Conservation (phyloP, 1,140 invertebrate genomes). For the Diachasma alloeum region DNA sequence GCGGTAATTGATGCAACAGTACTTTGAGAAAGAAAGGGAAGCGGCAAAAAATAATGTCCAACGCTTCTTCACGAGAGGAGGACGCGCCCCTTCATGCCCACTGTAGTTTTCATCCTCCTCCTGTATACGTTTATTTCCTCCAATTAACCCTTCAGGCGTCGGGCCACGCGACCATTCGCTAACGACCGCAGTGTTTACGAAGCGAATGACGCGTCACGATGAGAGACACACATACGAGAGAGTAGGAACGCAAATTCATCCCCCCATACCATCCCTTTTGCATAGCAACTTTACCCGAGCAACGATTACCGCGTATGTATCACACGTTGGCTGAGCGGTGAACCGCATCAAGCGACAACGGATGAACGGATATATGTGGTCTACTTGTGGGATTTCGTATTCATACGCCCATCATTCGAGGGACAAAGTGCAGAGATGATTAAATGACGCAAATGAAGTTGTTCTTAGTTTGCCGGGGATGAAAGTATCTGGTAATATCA, state of each 20-base stretch:
- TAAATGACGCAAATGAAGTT: neutral
- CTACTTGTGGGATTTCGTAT: neutral
- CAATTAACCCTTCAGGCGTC: slow-evolving; percentile 62
- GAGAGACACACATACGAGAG: slow-evolving; percentile 32
- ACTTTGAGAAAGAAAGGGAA: slow-evolving; percentile 24
- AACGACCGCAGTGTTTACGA: slow-evolving; percentile 62
- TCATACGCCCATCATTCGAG: neutral
- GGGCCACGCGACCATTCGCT: slow-evolving; percentile 60
- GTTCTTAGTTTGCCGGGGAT: no score
- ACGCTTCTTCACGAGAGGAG: neutral
- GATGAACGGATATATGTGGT: neutral
- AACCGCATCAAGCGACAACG: neutral
- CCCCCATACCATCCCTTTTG: slow-evolving; percentile 8
- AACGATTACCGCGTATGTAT: neutral
- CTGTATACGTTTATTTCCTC: slow-evolving; percentile 63
- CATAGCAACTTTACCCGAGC: slow-evolving; percentile 20
- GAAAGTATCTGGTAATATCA: no score
- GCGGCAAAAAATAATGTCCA: slow-evolving; percentile 20
- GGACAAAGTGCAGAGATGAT: neutral
- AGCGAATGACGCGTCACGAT: slow-evolving; percentile 42
- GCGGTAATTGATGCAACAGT: slow-evolving; percentile 37
- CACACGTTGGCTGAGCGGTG: neutral
- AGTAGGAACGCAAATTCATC: slow-evolving; percentile 35
- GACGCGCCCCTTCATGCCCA: slow-evolving; percentile 13
- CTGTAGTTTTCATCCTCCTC: slow-evolving; percentile 30